Percentiles rank a stretch among this genome's conserved stretches.
Evolutionary conservation across 2,797 vertebrate genomes (phyloP).

Genomic region (Diglossa cyanea): DNA sequence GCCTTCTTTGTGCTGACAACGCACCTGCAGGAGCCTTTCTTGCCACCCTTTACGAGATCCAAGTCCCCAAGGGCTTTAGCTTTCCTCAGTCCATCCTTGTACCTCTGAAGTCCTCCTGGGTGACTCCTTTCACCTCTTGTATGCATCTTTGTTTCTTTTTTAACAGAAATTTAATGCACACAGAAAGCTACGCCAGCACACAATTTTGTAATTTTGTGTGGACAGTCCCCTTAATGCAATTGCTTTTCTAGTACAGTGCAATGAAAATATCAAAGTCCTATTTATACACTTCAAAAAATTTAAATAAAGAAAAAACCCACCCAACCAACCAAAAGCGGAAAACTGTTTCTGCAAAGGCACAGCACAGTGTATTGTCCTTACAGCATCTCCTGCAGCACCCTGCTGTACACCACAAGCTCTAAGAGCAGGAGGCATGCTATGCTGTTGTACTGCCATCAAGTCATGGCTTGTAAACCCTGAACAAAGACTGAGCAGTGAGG

Average conservation of each 20-base stretch:
- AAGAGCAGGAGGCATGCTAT: background rate
- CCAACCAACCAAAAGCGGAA: background rate
- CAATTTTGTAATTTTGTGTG: background rate
- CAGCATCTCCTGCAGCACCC: background rate
- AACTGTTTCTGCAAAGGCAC: background rate
- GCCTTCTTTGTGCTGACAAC: background rate
- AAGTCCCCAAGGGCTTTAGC: background rate
- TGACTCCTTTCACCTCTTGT: background rate
- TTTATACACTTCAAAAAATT: background rate
- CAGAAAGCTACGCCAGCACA: background rate
- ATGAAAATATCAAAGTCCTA: background rate
- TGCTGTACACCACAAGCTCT: background rate
- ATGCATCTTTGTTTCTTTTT: background rate
- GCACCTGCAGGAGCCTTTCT: background rate
- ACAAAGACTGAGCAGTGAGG: conserved; percentile 57
- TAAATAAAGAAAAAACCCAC: background rate
- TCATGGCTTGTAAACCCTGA: conserved; percentile 61
- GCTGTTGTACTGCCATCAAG: conserved; percentile 20
- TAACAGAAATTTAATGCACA: background rate
- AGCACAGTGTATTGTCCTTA: background rate
- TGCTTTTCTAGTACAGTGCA: background rate
- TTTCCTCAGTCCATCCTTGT: background rate
- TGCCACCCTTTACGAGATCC: background rate
- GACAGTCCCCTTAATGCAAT: background rate
- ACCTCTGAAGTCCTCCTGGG: background rate